Evolutionary conservation across 2,888 invertebrate species (phyloP).

Genomic region (Dendrolimus pini): DNA sequence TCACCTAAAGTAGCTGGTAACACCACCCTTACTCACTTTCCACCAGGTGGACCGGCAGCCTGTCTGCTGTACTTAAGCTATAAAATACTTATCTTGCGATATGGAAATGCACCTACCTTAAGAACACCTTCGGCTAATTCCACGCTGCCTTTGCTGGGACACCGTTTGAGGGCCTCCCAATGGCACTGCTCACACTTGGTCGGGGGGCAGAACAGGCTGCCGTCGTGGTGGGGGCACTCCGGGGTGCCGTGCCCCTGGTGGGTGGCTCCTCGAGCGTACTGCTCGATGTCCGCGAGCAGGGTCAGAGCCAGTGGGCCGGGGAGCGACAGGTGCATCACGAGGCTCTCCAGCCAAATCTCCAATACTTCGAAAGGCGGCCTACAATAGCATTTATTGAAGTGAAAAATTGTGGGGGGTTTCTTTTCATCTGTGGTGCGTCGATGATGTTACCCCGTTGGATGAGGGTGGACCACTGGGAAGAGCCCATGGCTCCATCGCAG

Average conservation of each 20-base stretch:
- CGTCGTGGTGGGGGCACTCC: constrained; percentile 18
- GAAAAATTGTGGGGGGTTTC: too few species aligned
- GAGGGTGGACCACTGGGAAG: too few species aligned
- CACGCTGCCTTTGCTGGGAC: background rate
- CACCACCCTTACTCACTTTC: too few species aligned
- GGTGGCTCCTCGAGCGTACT: constrained; percentile 73
- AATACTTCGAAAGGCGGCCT: constrained; percentile 94
- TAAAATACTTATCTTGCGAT: too few species aligned
- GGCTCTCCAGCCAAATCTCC: constrained; percentile 90
- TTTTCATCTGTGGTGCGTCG: too few species aligned
- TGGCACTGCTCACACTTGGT: constrained; percentile 1
- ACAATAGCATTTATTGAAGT: constrained; percentile 32
- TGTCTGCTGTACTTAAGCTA: too few species aligned
- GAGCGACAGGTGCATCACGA: constrained; percentile 83
- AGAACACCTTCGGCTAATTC: background rate
- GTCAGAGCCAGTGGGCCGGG: constrained; percentile 80
- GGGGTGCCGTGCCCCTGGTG: constrained; percentile 76
- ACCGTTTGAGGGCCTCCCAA: background rate
- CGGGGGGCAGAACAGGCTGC: constrained; percentile 4
- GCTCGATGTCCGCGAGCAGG: constrained; percentile 84
- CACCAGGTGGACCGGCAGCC: too few species aligned
- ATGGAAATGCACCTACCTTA: background rate
- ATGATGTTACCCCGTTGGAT: too few species aligned
- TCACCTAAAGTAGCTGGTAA: too few species aligned
- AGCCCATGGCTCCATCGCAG: too few species aligned